phyloP scores from a whole-genome alignment of 2,113 vertebrate genomes.

The Proterorhinus semilunaris region DNA sequence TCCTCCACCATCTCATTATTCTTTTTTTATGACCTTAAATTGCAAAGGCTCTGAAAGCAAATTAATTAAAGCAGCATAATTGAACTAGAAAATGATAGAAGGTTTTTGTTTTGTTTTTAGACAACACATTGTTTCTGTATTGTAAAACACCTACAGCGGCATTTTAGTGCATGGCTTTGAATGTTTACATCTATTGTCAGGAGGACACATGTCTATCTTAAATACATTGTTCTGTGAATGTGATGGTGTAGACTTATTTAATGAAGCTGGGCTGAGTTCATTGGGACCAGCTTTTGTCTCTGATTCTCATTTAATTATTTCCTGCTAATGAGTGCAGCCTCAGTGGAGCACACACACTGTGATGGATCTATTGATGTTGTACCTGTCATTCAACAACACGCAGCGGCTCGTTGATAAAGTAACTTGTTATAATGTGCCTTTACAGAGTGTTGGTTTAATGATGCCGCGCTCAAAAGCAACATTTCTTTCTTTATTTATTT shows the following conservation, averaged over 20 bases:
- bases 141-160: not conserved
- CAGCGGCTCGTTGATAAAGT: not conserved
- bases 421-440: not conserved
- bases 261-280: slow-evolving; percentile 19
- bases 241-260: slow-evolving; percentile 27
- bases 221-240: slow-evolving; percentile 4
- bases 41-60: slow-evolving; percentile 33
- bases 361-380: slow-evolving; percentile 7
- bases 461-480: not conserved
- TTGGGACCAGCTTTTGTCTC: slow-evolving; percentile 28
- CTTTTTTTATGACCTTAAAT: slow-evolving; percentile 36
- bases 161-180: not conserved
- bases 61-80: slow-evolving; percentile 57
- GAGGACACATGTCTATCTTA: slow-evolving; percentile 14
- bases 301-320: slow-evolving; percentile 39
- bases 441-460: not conserved
- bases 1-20: not conserved
- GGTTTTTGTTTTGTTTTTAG: slow-evolving; percentile 7
- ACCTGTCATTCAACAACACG: slow-evolving; percentile 33
- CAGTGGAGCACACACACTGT: slow-evolving; percentile 1
- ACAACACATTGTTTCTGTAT: slow-evolving; percentile 1
- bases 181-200: slow-evolving; percentile 19
- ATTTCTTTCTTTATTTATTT: not conserved
- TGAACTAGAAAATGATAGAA: slow-evolving; percentile 48
- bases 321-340: slow-evolving; percentile 22